Conservation (phyloP, 2,888 invertebrate species). For the Smittia sp. region DNA sequence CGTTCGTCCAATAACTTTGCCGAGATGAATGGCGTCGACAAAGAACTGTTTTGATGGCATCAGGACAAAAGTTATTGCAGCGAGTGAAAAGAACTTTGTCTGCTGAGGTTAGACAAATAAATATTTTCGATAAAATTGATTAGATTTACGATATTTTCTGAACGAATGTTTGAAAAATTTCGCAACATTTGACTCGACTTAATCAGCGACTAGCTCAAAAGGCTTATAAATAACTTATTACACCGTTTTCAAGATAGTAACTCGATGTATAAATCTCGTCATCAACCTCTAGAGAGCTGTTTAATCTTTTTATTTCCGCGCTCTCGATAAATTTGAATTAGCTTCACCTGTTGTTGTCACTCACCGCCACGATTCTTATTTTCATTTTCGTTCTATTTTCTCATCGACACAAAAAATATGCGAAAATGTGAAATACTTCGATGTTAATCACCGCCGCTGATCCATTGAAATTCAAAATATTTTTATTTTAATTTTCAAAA, state of each 20-base stretch:
- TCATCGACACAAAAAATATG: constrained; percentile 6
- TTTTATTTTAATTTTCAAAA: neutral
- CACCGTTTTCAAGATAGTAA: too few species aligned
- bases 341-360: constrained; percentile 33
- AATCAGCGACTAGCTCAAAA: neutral
- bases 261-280: neutral
- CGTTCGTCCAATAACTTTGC: neutral
- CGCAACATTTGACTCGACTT: too few species aligned
- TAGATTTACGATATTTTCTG: neutral
- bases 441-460: constrained; percentile 15
- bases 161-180: too few species aligned
- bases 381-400: neutral
- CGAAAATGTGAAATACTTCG: constrained; percentile 2
- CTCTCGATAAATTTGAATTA: constrained; percentile 27
- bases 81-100: neutral
- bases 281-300: too few species aligned
- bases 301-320: neutral
- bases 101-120: neutral
- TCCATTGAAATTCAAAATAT: constrained; percentile 33
- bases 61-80: neutral
- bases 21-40: constrained; percentile 2
- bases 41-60: neutral
- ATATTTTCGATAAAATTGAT: constrained; percentile 1
- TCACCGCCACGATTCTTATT: too few species aligned
- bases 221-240: neutral